phyloP scores from a whole-genome alignment of 1,140 invertebrate species.

The Apocrypta bakeri region DNA sequence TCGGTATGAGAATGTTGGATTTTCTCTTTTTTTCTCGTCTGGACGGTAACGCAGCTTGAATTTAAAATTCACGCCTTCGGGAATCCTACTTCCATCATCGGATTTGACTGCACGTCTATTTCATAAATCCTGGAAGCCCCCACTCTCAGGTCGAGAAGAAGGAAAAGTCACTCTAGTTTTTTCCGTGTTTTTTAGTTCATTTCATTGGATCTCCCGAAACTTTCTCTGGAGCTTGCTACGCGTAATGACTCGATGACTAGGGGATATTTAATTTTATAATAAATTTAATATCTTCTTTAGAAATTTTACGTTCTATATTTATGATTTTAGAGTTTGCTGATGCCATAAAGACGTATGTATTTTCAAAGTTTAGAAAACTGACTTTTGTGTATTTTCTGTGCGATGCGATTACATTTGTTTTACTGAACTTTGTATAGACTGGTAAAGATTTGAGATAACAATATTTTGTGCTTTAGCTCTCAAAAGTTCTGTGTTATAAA shows the following conservation, averaged over 20 bases:
- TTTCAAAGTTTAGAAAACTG: background rate
- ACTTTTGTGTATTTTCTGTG: background rate
- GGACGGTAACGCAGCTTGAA: background rate
- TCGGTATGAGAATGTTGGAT: too few species aligned
- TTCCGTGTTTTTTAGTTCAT: background rate
- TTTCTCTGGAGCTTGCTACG: background rate
- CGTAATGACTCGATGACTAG: background rate
- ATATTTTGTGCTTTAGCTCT: background rate
- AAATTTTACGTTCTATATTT: too few species aligned
- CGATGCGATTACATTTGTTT: background rate
- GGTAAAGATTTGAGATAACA: background rate
- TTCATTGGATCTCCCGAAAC: background rate
- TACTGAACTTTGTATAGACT: background rate
- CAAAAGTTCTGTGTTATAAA: background rate
- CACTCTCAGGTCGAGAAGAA: background rate
- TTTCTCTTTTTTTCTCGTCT: too few species aligned
- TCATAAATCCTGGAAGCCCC: background rate
- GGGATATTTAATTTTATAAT: background rate
- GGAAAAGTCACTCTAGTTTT: background rate
- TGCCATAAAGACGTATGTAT: background rate
- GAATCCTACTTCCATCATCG: constrained; percentile 17
- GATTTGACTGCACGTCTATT: background rate
- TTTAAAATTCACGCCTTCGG: background rate
- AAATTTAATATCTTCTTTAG: background rate
- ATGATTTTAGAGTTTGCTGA: too few species aligned